Percentiles rank a stretch among this genome's conserved stretches.
phyloP scores from a whole-genome alignment of 2,888 invertebrate genomes.

The Hipparchia semele region DNA sequence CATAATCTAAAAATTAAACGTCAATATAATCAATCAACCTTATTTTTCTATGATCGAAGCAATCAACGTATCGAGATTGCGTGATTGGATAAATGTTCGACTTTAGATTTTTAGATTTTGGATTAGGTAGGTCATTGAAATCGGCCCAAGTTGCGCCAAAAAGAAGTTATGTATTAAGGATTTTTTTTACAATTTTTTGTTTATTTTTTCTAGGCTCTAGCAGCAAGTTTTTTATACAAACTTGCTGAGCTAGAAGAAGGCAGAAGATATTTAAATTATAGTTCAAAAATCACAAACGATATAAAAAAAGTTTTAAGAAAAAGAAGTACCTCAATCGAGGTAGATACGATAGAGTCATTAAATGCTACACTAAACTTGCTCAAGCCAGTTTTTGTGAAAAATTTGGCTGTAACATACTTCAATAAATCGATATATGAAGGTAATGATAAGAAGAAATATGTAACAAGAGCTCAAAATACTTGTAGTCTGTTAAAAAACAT shows the following conservation, averaged over 20 bases:
- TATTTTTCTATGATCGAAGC: too few species aligned
- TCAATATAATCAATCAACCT: too few species aligned
- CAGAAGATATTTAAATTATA: slow-evolving; percentile 66
- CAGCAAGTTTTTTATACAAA: slow-evolving; percentile 60
- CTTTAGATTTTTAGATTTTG: too few species aligned
- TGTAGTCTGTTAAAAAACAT: slow-evolving; percentile 36
- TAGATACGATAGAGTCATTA: slow-evolving; percentile 54
- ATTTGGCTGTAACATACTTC: slow-evolving; percentile 53
- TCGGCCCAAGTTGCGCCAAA: too few species aligned
- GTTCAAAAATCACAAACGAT: slow-evolving; percentile 66
- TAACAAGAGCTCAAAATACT: slow-evolving; percentile 45
- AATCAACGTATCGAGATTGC: too few species aligned
- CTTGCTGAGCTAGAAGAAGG: slow-evolving; percentile 68
- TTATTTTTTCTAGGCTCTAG: slow-evolving; percentile 56
- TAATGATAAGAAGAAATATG: slow-evolving; percentile 55
- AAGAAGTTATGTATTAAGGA: background rate
- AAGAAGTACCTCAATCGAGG: slow-evolving; percentile 52
- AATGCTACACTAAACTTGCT: slow-evolving; percentile 57
- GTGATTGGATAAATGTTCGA: too few species aligned
- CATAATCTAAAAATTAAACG: too few species aligned
- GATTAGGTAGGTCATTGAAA: too few species aligned
- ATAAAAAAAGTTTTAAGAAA: slow-evolving; percentile 64
- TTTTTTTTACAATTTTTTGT: too few species aligned
- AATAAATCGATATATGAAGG: slow-evolving; percentile 57
- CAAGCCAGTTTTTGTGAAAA: slow-evolving; percentile 52